These are phyloP conservation scores for Nerophis ophidion DNA, from an alignment of 2,113 vertebrate genomes.

Conservation along the genomic window DNA sequence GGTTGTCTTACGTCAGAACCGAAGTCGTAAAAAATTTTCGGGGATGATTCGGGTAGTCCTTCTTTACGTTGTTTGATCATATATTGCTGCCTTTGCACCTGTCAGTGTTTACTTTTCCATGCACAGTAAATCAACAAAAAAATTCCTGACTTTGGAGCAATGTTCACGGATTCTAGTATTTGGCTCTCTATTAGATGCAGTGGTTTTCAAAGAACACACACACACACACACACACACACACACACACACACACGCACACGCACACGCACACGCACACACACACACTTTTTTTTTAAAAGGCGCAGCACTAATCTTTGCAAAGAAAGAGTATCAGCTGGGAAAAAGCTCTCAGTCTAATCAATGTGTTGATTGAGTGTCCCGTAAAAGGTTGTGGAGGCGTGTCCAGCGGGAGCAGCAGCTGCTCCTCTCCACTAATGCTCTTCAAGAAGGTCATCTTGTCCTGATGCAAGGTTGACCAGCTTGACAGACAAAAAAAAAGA, in stretches of 20 bases:
- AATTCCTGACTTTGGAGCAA: no score
- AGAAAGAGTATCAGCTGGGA: conserved; percentile 57
- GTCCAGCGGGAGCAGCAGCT: conserved; percentile 43
- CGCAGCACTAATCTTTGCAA: conserved; percentile 3
- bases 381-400: conserved; percentile 44
- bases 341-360: conserved; percentile 54
- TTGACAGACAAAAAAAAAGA: neutral
- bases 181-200: no score
- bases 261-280: neutral
- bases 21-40: no score
- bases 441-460: conserved; percentile 47
- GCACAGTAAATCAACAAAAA: no score
- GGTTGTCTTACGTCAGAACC: no score
- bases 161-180: no score
- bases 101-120: no score
- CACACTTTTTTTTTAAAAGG: neutral
- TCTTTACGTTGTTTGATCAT: no score
- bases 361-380: conserved; percentile 59
- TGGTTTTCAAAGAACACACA: no score
- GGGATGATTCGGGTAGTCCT: no score
- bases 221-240: no score
- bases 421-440: conserved; percentile 42
- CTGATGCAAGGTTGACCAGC: conserved; percentile 26
- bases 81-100: no score
- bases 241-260: neutral